Evolutionary conservation across 2,888 invertebrate genomes (phyloP), one percentile per base, ranked within the genome.

Genomic region (Lasioglossum marginatum): DNA sequence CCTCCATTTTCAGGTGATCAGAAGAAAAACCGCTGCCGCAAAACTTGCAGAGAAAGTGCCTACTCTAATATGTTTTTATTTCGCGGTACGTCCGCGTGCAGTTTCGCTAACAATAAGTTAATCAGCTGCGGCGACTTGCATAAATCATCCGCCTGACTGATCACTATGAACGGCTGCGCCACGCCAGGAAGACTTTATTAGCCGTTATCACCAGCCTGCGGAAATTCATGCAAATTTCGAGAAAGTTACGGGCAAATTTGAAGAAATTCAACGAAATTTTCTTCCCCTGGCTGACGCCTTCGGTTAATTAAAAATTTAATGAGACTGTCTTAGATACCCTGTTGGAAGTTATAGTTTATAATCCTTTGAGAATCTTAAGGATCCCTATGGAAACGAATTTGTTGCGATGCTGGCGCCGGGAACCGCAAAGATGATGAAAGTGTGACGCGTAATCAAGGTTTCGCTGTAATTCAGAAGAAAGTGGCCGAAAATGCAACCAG

Each of bases 81-180:
- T 82, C 82, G 88, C 85, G 83, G 81, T 82, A 84, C 81, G 57
- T 80, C 79, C n/a, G 72, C 70, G 40, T 77, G 77, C 74, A 89
- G 89, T 90, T 92, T 89, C 91, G 88, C 90, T 14, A 60, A 60
- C 60, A 60, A 27, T 63, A 19, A 63, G 63, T 63, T 63, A 31
- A 63, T 34, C 63, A 63, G 82, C 82, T 60, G 27, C 27, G 27
- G 31, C 31, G 31, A 60, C 63, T 34, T 48, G 52, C 48, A 70
- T 27, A 40, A 68, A 73, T 68, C 23, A 68, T 34, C 23, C 68
- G 10, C 23, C 68, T 37, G 68, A 37, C 23, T 68, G 37, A 68
- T 68, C 37, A 4, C 23, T 6, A 4, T 4, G 23, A 34, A 31
- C 34, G 66, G 34, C 34, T 8, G 19, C 66, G 31, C 19, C 34